Evolutionary conservation across 35 echinoderm and acorn worm genomes (phyloP), one percentile per base, ranked within the genome.

Genomic region (Diadema setosum): DNA sequence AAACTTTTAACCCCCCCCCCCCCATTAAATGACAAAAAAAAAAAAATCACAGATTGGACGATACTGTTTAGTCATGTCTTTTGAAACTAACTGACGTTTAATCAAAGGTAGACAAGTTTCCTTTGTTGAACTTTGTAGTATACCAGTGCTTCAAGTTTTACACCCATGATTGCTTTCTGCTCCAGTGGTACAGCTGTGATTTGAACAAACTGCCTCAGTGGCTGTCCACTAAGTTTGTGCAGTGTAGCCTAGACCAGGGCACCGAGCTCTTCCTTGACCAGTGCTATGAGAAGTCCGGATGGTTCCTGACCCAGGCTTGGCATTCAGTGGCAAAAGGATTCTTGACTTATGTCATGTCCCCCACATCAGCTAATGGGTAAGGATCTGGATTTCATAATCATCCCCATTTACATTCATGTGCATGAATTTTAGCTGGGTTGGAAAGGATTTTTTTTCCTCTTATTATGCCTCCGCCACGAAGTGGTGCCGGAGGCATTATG

Each of bases 341-440:
- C 29, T 50, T 93, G 20, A 36, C 82, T 8, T 89, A 90, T 48
- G 89, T 94, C 55, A 93, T 87, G 63, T 91, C 92, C 17, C 55
- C 89, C 27, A 98, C 96, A 27, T 89, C 96, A 45, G 87, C 94
- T 41, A 98, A 98, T 92, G 96, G 96, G 96, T 98, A 89, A 87
- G 96, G 78, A 5, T 27, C 30, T 27, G 8, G 15, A 12, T 30
- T 11, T 27, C 65, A 9, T 31, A 8, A 42, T 12, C 18, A 4
- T 0, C 24, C 3, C 3, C 45, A 5, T 56, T 0, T 27, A 33
- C 11, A 1, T 32, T 30, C 3, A 40, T 0, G 39, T 0, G 0
- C 4, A 58, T 30, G 20, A 0, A 21, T 64, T 65, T 45, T 85
- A 65, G n/a, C n/a, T n/a, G n/a, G n/a, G n/a, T n/a, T n/a, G n/a